Base-by-base conservation (phyloP, 2,888 invertebrate species). In the Agrilus mali region DNA sequence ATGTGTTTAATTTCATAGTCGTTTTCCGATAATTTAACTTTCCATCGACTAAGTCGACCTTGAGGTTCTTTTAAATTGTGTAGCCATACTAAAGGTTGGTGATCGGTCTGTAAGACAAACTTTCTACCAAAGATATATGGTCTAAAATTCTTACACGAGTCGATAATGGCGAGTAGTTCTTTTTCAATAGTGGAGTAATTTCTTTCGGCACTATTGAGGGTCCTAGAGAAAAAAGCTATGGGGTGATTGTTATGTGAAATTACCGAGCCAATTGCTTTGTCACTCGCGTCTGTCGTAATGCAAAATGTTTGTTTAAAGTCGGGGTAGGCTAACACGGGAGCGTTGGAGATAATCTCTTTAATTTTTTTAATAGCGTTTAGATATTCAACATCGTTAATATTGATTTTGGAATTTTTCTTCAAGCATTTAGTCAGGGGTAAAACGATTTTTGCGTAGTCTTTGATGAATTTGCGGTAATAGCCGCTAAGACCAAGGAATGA, bases 221-320 rank as follows among this genome's bases (percentile, higher is more conserved):
- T 45, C 2, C 42, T 36, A 16, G 45, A 45, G n/a, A 42, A 45
- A 38, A 34, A 45, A 6, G 42, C 38, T 10, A 42, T 38, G 12
- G 43, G 40, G 8, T 33, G 38, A 38, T 38, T 41, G 40, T 43
- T 41, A 45, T 53, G 49, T 6, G 50, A 49, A 16, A 52, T 34
- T 13, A 53, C 47, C 7, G 43, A 42, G 8, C 50, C 47, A 16
- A 50, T 48, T 3, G 48, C 49, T 27, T 41, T 20, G 22, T 44
- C 39, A 8, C 34, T 38, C 8, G 47, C 49, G 36, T 48, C 49
- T 10, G 48, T 51, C 4, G 47, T 48, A 33, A 50, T n/a, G 15
- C 22, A 4, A 40, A 51, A 50, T 34, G 41, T n/a, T 40, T 50
- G 43, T 4, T 42, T 33, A 40, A 51, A 51, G 33, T 50, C 45